phyloP scores from a whole-genome alignment of 2,113 vertebrate genomes.

The Sceloporus undulatus region DNA sequence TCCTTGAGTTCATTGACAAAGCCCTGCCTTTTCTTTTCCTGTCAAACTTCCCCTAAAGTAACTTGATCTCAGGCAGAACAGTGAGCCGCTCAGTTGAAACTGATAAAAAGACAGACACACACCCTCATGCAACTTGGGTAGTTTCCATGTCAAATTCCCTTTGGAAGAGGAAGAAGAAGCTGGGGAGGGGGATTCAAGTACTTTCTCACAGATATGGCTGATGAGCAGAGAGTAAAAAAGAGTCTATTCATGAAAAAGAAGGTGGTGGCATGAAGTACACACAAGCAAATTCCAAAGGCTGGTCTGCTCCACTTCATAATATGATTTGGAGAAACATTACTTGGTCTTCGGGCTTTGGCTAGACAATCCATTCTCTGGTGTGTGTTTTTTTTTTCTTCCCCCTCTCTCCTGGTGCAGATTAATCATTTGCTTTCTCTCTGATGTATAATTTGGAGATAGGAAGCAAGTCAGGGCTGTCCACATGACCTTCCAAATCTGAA shows the following conservation, averaged over 20 bases:
- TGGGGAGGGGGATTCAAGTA: not conserved
- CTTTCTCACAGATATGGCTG: not conserved
- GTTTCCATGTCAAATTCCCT: not conserved
- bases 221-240: not conserved
- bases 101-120: not conserved
- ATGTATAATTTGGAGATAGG: slow-evolving; percentile 30
- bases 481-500: slow-evolving; percentile 24
- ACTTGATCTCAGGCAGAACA: slow-evolving; percentile 42
- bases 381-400: not conserved
- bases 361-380: slow-evolving; percentile 40
- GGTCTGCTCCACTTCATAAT: rapidly evolving
- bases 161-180: slow-evolving; percentile 7
- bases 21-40: not conserved
- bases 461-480: slow-evolving; percentile 25
- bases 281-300: not conserved
- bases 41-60: slow-evolving; percentile 52
- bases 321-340: not conserved
- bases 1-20: rapidly evolving
- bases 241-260: rapidly evolving
- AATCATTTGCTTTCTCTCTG: slow-evolving; percentile 63
- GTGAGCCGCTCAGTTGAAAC: not conserved
- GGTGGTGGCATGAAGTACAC: not conserved
- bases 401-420: slow-evolving; percentile 44
- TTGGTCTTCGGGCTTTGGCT: rapidly evolving
- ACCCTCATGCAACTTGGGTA: not conserved